Evolutionary conservation across 53 echinoderm and acorn worm genomes (phyloP), one percentile per base, ranked within the genome.

Genomic region (Pentamera pediparva): DNA sequence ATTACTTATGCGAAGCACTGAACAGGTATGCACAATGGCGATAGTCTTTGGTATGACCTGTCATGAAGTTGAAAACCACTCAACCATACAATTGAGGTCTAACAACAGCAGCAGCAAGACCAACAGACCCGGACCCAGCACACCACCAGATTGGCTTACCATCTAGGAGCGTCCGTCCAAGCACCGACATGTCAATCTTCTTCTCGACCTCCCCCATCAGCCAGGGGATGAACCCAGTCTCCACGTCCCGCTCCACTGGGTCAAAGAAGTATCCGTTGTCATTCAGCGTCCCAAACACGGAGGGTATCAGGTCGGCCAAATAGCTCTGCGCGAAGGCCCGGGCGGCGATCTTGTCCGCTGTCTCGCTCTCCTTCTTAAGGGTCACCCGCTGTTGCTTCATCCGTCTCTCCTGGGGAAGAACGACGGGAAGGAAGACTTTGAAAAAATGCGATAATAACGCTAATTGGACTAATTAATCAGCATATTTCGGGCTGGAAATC

Each of bases 221-320:
- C 90, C 90, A 95, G 0, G 95, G 95, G 83, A 95, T 58, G 83
- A 95, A 95, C 25, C 95, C 95, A 6, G 76, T 48, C 41, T 95
- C 95, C 5, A 95, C 95, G 59, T 95, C 95, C 70, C 95, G 78
- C 83, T 90, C 95, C 25, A 95, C 90, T 9, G 95, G 87, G 54
- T 95, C 95, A 70, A 70, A 95, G 90, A 95, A 95, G 59, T 89
- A 95, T 0, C 95, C 95, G 40, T 95, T 95, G 67, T 95, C 95
- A 40, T 83, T 90, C 47, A 95, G 83, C 15, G 95, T 95, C 29
- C 95, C 95, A 84, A 95, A 95, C 56, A 95, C 95, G 0, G 95
- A 95, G 1, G 95, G 95, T 18, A 95, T 78, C 12, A 95, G 75
- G 65, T 95, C 95, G 25, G 95, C 95, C 11, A 95, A 86, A 84